These are phyloP conservation scores for Sciaenops ocellatus DNA, from an alignment of 2,797 vertebrate species.

Conservation along the genomic window DNA sequence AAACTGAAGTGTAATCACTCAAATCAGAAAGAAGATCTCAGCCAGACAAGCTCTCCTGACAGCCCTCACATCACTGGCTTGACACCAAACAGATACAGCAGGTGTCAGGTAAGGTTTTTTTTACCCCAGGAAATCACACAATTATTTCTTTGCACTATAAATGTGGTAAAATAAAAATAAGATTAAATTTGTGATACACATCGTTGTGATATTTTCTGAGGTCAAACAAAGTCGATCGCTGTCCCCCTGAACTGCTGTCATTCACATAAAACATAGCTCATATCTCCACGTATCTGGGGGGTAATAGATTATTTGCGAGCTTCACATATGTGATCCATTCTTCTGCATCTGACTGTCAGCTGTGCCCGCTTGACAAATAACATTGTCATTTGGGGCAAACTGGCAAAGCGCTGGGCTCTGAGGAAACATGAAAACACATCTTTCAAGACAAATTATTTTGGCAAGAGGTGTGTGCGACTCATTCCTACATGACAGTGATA, in stretches of 20 bases:
- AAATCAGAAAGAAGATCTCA: constrained; percentile 21
- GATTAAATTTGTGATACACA: not conserved
- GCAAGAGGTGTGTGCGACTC: constrained; percentile 30
- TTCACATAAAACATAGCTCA: constrained; percentile 14
- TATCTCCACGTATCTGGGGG: constrained; percentile 11
- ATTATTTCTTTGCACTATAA: constrained; percentile 1
- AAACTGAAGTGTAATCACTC: constrained; percentile 23
- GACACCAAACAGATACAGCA: constrained; percentile 2
- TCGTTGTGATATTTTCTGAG: not conserved
- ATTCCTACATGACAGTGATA: constrained; percentile 33
- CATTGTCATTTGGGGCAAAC: constrained; percentile 17
- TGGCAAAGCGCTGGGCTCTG: constrained; percentile 6
- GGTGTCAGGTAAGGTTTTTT: not conserved
- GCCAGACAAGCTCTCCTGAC: constrained; percentile 5
- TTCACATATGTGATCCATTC: constrained; percentile 23
- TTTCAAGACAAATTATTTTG: constrained; percentile 7
- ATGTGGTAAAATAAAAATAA: not conserved
- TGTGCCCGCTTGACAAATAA: constrained; percentile 34
- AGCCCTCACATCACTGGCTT: constrained; percentile 7
- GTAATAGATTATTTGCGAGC: constrained; percentile 8
- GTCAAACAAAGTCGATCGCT: not conserved
- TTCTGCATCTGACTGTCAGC: constrained; percentile 31
- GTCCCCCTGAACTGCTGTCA: not conserved
- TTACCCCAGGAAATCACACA: constrained; percentile 5
- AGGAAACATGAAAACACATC: constrained; percentile 34